Evolutionary conservation across 2,797 vertebrate genomes (phyloP), one percentile per base, ranked within the genome.

Genomic region (Threskiornis aethiopicus): DNA sequence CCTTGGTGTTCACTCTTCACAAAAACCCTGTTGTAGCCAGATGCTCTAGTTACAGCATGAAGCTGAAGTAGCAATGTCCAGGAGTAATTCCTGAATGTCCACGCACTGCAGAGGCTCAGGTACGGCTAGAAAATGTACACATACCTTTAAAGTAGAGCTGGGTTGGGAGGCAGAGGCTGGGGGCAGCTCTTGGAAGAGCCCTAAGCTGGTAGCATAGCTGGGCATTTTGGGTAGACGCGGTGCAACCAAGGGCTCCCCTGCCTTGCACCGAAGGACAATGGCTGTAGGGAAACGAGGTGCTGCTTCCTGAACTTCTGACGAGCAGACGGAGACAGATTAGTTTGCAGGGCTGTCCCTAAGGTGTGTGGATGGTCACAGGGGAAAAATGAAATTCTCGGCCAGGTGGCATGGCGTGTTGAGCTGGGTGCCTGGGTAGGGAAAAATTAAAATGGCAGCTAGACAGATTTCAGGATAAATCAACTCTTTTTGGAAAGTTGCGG

Each of bases 291-390:
- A 55, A 46, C 0, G 3, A 59, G 9, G 6, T 24, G 54, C 31
- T 88, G 37, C 22, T 37, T 37, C 19, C 52, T 28, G 47, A 42
- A 20, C 13, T 39, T 33, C 57, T 6, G 4, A 39, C 28, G 57
- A 71, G 39, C 39, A 33, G 20, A 10, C 0, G 0, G 17, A n/a
- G 59, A 41, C 39, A 54, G 17, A 37, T 13, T 13, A 10, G 21
- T 31, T 26, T 65, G 46, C 26, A 59, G 47, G 13, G 16, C 13
- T 89, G 57, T 64, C 19, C 57, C 44, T 54, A 7, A 16, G 39
- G 11, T 3, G 14, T 59, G n/a, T 26, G 22, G 20, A 6, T 13
- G 37, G 28, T 37, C 65, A 44, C 22, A 7, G 28, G 37, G 26
- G n/a, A 66, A 25, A 35, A 42, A 49, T 3, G 8, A 18, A 72